Conservation (phyloP, 1,140 invertebrate species). For the Papilio dardanus region DNA sequence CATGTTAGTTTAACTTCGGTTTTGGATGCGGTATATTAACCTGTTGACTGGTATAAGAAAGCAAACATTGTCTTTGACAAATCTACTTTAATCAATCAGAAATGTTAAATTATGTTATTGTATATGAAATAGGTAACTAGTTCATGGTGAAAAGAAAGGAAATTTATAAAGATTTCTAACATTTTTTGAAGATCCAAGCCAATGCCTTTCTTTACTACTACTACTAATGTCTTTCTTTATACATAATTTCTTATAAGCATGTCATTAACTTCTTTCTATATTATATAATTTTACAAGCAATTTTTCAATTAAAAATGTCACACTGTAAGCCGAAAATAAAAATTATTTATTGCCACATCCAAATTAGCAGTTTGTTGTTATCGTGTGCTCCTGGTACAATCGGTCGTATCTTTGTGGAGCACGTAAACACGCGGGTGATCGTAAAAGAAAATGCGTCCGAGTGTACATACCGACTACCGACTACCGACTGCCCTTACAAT, state of each 20-base stretch:
- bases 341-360: slow-evolving; percentile 49
- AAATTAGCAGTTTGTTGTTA: slow-evolving; percentile 39
- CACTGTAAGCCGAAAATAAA: neutral
- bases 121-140: no score
- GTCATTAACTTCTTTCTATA: neutral
- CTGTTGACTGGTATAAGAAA: neutral
- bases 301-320: neutral
- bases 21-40: slow-evolving; percentile 49
- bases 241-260: no score
- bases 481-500: no score
- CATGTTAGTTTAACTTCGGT: no score
- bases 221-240: no score
- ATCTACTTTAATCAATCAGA: neutral
- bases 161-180: no score
- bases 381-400: slow-evolving; percentile 48
- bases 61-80: neutral
- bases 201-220: no score
- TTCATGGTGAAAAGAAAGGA: no score
- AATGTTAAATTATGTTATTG: neutral
- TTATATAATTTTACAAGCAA: neutral
- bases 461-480: slow-evolving; percentile 43
- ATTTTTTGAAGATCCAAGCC: no score
- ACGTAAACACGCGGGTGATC: slow-evolving; percentile 73
- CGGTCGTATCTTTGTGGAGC: slow-evolving; percentile 68
- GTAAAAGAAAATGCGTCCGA: slow-evolving; percentile 77